Base-by-base conservation (phyloP, 2,113 vertebrate genomes). In the human (Homo sapiens) region DNA sequence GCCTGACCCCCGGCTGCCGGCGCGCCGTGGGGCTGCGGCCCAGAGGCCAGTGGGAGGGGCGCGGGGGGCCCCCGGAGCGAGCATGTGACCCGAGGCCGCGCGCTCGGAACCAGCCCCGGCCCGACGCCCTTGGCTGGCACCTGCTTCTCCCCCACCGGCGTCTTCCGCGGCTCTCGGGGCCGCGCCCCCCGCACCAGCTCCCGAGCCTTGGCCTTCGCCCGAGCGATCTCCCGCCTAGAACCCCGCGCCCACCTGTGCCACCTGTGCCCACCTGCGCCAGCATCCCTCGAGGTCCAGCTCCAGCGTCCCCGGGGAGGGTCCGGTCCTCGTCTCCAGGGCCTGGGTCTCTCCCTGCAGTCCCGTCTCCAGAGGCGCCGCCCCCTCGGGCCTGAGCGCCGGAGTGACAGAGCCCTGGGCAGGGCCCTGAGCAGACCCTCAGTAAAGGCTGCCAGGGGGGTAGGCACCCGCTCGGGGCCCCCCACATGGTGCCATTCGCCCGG, bases 251-350 rank as follows among this genome's bases (percentile, higher is more conserved):
- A 85, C 86, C 94, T 55, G 70, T 18, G 55, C 82, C 61, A 8
- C 45, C 80, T 16, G 32, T 52, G 91, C 48, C 55, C 84, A 93
- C 82, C 94, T 57, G 72, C 16, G 50, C 87, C 92, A 9, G 38
- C 55, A 6, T 38, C 72, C 70, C 72, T 48, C 22, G 38, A 12
- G n/a, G 40, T 45, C 48, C 32, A 22, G 72, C 55, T 9, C 8
- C 0, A 3, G 10, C 14, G n/a, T 43, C 84, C 70, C 92, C 0
- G 45, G 79, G n/a, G 48, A 43, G 35, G 32, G 43, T 25, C 48
- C 75, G 8, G 32, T 23, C 75, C 43, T 17, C 50, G 4, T 40
- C 89, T 25, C 40, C 25, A 6, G 83, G n/a, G 8, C 35, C 83
- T 68, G 2, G 35, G 30, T 40, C 88, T 59, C n/a, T 82, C 59